Base-by-base conservation (phyloP, 2,888 invertebrate species). In the Hydriomena furcata region DNA sequence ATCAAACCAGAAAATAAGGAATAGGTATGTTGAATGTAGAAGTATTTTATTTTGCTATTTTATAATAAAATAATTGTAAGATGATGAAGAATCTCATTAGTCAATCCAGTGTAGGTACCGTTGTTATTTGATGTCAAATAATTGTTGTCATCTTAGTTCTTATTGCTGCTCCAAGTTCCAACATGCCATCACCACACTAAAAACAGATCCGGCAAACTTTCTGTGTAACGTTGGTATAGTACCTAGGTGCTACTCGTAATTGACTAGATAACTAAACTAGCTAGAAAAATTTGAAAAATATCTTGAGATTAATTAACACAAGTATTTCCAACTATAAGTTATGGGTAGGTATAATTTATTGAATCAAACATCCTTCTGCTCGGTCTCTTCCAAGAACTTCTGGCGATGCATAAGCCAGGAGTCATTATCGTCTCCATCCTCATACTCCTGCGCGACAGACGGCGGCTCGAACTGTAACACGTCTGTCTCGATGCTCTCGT, bases 401-500 rank as follows among this genome's bases (percentile, higher is more conserved):
- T 90, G 80, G 1, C 90, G 64, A 31, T 90, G 90, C 55, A 82
- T 43, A 27, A 90, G 71, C 90, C 90, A 90, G 7, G 87, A 83
- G 65, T 86, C 90, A 43, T 76, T 77, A 45, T 85, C 79, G 28
- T 86, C 82, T 2, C 68, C 83, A 1, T 74, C 87, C 57, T 87
- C 91, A n/a, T 83, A 82, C 56, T 88, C 91, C 0, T 64, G 72
- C 0, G 49, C 68, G 0, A 73, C 63, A 0, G 79, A 81, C 0
- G 80, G 80, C 5, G 62, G 68, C 32, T 85, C 88, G 58, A 92
- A 92, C 32, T 81, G 83, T 40, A 91, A 51, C 8, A 90, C 63
- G 5, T 92, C 84, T 2, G 71, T 91, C 7, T 67, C 74, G 21
- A 82, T 49, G 52, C 81, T 84, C 58, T 76, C 82, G 32, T 79